Evolutionary conservation across 1,140 invertebrate genomes (phyloP).

Genomic region (Bombus vancouverensis): DNA sequence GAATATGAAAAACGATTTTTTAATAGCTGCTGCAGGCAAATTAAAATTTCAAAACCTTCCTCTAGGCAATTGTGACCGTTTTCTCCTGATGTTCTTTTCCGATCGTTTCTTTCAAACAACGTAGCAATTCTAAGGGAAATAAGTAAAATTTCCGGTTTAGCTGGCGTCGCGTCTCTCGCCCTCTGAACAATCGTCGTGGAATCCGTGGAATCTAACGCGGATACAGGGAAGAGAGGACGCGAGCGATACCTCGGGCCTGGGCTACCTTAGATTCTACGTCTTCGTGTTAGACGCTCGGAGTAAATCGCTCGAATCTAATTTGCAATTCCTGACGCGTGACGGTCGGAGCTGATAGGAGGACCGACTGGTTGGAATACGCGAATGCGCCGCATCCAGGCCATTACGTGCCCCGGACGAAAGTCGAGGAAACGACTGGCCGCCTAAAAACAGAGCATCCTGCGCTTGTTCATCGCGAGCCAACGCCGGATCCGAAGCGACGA

Average conservation of each 20-base stretch:
- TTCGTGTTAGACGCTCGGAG: background rate
- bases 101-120: background rate
- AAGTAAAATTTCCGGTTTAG: conserved; percentile 38
- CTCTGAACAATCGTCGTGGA: conserved; percentile 13
- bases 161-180: background rate
- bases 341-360: conserved; percentile 9
- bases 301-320: conserved; percentile 57
- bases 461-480: conserved; percentile 6
- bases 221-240: background rate
- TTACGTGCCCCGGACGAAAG: conserved; percentile 36
- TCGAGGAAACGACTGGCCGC: background rate
- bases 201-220: conserved; percentile 42
- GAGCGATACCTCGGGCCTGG: background rate
- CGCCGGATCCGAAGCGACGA: background rate
- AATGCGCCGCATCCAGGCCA: conserved; percentile 21
- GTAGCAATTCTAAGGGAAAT: background rate
- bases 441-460: conserved; percentile 23
- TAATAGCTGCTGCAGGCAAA: background rate
- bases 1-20: background rate
- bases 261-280: conserved; percentile 23
- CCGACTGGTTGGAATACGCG: background rate
- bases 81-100: too few relatives aligned
- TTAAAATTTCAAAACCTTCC: background rate
- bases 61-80: too few relatives aligned
- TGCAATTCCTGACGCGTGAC: conserved; percentile 52